Evolutionary conservation across 2,888 invertebrate species (phyloP).

Genomic region (Gisinianus flammeolus): DNA sequence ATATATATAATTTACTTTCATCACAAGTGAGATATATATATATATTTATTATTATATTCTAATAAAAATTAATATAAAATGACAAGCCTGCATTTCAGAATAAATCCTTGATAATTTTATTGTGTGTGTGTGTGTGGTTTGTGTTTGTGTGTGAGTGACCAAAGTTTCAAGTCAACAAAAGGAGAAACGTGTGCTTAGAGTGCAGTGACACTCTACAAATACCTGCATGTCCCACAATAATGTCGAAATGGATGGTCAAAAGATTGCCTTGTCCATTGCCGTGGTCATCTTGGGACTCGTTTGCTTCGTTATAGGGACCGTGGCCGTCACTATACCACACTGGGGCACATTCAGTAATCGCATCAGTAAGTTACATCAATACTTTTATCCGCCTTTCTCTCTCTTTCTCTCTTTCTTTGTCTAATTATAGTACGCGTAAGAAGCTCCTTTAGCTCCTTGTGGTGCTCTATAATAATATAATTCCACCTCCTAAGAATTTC

Average conservation of each 20-base stretch:
- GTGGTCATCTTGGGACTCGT: slow-evolving; percentile 76
- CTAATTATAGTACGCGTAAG: too few species aligned
- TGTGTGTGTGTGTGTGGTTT: background rate
- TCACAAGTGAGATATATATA: too few species aligned
- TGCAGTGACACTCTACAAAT: slow-evolving; percentile 32
- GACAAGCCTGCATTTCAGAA: too few species aligned
- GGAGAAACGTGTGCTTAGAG: background rate
- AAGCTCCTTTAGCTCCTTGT: background rate
- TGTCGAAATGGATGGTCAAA: slow-evolving; percentile 57
- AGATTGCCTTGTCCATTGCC: slow-evolving; percentile 58
- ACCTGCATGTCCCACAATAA: slow-evolving; percentile 44
- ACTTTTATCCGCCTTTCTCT: background rate
- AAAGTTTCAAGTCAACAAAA: too few species aligned
- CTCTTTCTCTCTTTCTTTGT: background rate
- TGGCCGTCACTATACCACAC: slow-evolving; percentile 81
- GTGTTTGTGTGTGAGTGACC: background rate
- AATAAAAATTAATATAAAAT: too few species aligned
- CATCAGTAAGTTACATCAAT: slow-evolving; percentile 66
- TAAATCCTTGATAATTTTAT: too few species aligned
- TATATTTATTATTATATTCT: too few species aligned
- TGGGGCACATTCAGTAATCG: slow-evolving; percentile 85
- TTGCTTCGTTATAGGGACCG: slow-evolving; percentile 80
- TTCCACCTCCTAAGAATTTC: background rate
- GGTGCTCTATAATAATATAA: background rate
- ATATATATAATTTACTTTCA: too few species aligned